Conservation (phyloP, 2,888 invertebrate species). For the Tortricodes alternella region DNA sequence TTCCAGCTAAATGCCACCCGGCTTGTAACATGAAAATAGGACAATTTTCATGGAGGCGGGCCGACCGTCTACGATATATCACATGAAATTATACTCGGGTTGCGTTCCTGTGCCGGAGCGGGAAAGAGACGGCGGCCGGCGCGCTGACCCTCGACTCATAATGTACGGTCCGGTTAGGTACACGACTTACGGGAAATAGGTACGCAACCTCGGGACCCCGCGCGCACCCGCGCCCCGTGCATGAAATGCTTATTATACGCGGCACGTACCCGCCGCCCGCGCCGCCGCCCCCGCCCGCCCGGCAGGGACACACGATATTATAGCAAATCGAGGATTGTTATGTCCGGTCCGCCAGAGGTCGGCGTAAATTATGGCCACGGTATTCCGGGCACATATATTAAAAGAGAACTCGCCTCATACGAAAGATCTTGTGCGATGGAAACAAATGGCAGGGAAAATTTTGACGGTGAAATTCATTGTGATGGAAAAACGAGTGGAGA, state of each 20-base stretch:
- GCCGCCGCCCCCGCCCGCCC: slow-evolving; percentile 50
- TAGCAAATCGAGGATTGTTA: slow-evolving; percentile 84
- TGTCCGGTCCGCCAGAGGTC: slow-evolving; percentile 83
- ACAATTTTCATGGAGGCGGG: slow-evolving; percentile 70
- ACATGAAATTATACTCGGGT: slow-evolving; percentile 78
- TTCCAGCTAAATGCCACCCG: slow-evolving; percentile 48
- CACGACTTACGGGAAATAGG: slow-evolving; percentile 81
- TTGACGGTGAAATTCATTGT: slow-evolving; percentile 76
- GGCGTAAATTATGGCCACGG: slow-evolving; percentile 83
- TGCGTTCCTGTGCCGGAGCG: slow-evolving; percentile 61
- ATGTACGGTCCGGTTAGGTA: slow-evolving; percentile 84
- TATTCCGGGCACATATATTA: slow-evolving; percentile 84
- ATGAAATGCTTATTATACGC: slow-evolving; percentile 85
- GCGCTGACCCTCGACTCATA: slow-evolving; percentile 82
- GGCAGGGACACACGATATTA: slow-evolving; percentile 79
- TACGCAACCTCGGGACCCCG: slow-evolving; percentile 72
- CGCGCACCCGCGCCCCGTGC: slow-evolving; percentile 77
- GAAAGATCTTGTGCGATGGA: slow-evolving; percentile 81
- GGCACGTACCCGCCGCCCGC: slow-evolving; percentile 79
- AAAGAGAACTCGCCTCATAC: slow-evolving; percentile 81
- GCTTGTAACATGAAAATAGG: slow-evolving; percentile 47
- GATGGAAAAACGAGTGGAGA: slow-evolving; percentile 67
- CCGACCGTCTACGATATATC: slow-evolving; percentile 74
- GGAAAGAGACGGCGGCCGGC: slow-evolving; percentile 74
- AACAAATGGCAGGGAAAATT: slow-evolving; percentile 83